Percentiles rank a stretch among this genome's conserved stretches.
phyloP scores from a whole-genome alignment of 2,113 vertebrate genomes.

The Burhinus oedicnemus region DNA sequence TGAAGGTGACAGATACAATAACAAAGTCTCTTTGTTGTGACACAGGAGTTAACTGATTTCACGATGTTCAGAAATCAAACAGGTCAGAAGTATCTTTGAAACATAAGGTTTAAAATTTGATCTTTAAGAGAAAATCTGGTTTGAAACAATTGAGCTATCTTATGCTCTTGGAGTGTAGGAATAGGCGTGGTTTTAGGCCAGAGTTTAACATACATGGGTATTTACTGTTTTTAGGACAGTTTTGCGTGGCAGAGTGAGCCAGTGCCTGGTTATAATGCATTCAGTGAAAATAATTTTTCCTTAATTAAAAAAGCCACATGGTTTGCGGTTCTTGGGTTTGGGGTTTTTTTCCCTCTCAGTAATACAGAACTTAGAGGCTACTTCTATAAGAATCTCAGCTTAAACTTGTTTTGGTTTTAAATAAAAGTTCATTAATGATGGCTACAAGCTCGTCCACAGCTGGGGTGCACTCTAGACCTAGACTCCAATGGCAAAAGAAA shows the following conservation, averaged over 20 bases:
- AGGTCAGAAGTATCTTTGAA: background rate
- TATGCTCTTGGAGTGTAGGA: background rate
- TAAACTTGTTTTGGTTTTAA: background rate
- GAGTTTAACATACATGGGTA: background rate
- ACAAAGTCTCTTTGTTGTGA: background rate
- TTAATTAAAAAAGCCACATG: background rate
- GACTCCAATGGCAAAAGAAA: background rate
- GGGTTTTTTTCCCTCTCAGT: background rate
- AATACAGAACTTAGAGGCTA: background rate
- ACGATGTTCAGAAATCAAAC: background rate
- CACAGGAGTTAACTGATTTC: background rate
- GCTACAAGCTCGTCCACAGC: background rate
- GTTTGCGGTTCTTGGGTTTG: background rate
- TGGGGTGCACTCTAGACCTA: background rate
- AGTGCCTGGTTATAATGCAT: background rate
- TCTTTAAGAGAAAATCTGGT: background rate
- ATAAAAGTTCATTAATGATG: background rate
- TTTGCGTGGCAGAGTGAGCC: background rate
- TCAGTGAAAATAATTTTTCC: background rate
- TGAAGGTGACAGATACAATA: background rate
- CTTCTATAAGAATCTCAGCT: background rate
- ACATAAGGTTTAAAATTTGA: background rate
- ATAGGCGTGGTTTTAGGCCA: background rate
- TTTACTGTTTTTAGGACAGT: background rate
- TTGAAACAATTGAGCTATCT: background rate